Evolutionary conservation across 2,113 vertebrate species (phyloP).

Genomic region (Mesitornis unicolor): DNA sequence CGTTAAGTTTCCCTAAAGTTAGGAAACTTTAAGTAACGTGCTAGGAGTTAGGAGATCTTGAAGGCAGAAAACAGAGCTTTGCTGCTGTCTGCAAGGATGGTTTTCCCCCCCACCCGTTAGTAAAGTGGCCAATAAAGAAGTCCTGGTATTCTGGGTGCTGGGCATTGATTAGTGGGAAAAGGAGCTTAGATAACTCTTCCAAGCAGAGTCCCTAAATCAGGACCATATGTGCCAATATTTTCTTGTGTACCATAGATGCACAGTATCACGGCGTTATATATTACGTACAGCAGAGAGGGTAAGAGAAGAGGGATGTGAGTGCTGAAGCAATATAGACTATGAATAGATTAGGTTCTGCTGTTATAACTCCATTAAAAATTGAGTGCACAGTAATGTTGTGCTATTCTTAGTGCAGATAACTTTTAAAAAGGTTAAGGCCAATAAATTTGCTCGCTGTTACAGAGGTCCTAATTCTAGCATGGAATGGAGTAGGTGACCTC

Average conservation of each 20-base stretch:
- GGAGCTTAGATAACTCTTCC: background rate
- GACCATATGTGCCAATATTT: background rate
- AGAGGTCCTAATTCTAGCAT: slow-evolving; percentile 15
- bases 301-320: background rate
- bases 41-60: no score
- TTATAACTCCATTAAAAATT: slow-evolving; percentile 65
- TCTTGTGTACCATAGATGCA: background rate
- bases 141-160: background rate
- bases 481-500: background rate
- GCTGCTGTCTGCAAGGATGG: background rate
- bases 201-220: background rate
- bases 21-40: no score
- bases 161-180: background rate
- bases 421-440: slow-evolving; percentile 49
- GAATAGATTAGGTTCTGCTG: slow-evolving; percentile 19
- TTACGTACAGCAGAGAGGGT: background rate
- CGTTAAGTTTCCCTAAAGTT: no score
- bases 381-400: slow-evolving; percentile 10
- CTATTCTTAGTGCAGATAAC: slow-evolving; percentile 56
- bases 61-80: background rate
- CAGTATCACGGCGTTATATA: background rate
- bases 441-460: background rate
- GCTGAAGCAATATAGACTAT: background rate
- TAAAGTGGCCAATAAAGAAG: background rate
- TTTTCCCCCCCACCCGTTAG: no score